Base-by-base conservation (phyloP, 2,888 invertebrate genomes). In the Malacosoma neustria region DNA sequence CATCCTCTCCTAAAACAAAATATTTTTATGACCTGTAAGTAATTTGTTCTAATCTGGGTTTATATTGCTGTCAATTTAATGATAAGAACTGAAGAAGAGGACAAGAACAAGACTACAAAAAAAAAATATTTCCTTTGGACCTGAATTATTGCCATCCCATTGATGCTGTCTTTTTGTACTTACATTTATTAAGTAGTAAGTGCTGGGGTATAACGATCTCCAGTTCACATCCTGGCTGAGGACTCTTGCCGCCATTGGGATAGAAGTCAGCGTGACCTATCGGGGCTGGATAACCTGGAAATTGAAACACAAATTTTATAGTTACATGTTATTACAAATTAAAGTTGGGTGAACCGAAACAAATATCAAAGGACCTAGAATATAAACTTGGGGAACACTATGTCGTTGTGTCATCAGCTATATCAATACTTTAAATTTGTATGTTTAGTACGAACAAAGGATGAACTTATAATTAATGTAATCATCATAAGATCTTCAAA, bases 231-330 rank as follows among this genome's bases (percentile, higher is more conserved):
- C 89, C 89, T 0, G 90, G 90, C 54, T 90, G 90, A 0, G 89
- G 88, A 9, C 88, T 86, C 41, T 80, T 77, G 4, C 90, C 90
- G 4, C 87, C 82, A 65, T 90, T 91, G 13, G 90, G 90, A 68
- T 87, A 90, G 67, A 90, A 90, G 64, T 91, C 90, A 13, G 74
- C 89, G 59, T 90, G 89, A 0, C 90, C 90, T 9, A 89, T 64
- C 1, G 84, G 72, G 6, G 74, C 61, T 9, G 86, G 85, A 58
- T 66, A 72, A 0, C 86, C 86, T 84, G 60, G 1, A 36, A 32
- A 33, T 13, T 4, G 11, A 14, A 5, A 29, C 5, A n/a, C n/a
- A n/a, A n/a, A n/a, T n/a, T n/a, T n/a, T n/a, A n/a, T n/a, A n/a
- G n/a, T n/a, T n/a, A n/a, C n/a, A n/a, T n/a, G n/a, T n/a, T 22